Conservation (phyloP, 2,797 vertebrate species). For the Catamblyrhynchus diadema region DNA sequence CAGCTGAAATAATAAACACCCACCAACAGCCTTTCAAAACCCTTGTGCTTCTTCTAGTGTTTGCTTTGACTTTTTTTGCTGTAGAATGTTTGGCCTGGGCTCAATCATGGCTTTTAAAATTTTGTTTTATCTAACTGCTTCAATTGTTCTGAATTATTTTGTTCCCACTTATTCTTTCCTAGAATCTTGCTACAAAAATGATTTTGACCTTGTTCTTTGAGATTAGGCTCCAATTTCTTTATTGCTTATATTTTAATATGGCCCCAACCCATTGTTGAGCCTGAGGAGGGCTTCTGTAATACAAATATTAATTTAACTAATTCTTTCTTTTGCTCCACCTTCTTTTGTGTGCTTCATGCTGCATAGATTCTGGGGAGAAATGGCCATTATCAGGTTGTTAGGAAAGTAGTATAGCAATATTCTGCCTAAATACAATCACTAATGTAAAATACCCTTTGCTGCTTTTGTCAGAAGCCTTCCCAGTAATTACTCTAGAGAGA, state of each 20-base stretch:
- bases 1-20: not conserved
- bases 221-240: not conserved
- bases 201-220: not conserved
- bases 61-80: not conserved
- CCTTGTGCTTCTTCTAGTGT: not conserved
- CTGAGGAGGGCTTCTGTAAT: not conserved
- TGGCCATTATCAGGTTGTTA: not conserved
- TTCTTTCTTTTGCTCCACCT: not conserved
- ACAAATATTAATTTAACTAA: not conserved
- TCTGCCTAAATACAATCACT: not conserved
- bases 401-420: not conserved
- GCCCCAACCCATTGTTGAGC: not conserved
- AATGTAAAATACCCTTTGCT: not conserved
- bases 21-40: not conserved
- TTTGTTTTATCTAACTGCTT: not conserved
- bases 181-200: not conserved
- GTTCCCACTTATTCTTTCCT: not conserved
- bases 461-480: not conserved
- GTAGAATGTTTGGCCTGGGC: not conserved
- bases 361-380: not conserved
- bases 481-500: not conserved
- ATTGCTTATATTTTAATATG: not conserved
- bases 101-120: not conserved
- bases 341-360: not conserved
- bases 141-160: not conserved